phyloP scores from a whole-genome alignment of 2,113 vertebrate genomes.

The Platysternon megacephalum region DNA sequence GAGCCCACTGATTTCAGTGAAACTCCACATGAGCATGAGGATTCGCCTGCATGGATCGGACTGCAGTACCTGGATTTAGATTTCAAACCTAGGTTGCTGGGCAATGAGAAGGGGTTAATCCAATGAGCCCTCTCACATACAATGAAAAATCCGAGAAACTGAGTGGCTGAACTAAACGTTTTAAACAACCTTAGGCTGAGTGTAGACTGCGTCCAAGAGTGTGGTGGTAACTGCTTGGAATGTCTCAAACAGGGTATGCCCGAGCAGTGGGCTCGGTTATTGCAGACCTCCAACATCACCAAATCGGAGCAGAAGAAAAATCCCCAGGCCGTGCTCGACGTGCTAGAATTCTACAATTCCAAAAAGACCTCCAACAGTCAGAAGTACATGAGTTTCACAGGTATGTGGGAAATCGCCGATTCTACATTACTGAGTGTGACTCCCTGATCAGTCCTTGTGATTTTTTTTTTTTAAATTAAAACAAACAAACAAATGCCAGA shows the following conservation, averaged over 20 bases:
- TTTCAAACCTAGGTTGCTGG: background rate
- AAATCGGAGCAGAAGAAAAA: slow-evolving; percentile 98
- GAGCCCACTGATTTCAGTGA: background rate
- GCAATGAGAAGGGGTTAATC: background rate
- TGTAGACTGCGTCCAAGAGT: background rate
- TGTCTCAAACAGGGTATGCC: slow-evolving; percentile 89
- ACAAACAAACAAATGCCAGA: background rate
- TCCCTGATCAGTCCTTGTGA: fast-evolving
- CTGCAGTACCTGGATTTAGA: background rate
- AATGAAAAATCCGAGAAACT: background rate
- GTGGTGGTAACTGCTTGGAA: fast-evolving
- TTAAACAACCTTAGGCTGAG: fast-evolving
- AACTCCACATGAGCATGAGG: background rate
- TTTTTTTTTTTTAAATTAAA: background rate
- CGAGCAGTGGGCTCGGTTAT: slow-evolving; percentile 94
- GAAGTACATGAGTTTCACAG: slow-evolving; percentile 99
- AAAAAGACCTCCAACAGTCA: slow-evolving; percentile 95
- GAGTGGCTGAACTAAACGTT: background rate
- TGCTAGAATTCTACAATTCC: slow-evolving; percentile 96
- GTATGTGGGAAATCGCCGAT: slow-evolving; percentile 4
- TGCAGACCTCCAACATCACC: slow-evolving; percentile 97
- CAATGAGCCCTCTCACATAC: fast-evolving
- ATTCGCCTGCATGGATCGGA: background rate
- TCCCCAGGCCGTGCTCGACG: slow-evolving; percentile 94
- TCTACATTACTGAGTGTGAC: fast-evolving